Evolutionary conservation across 2,888 invertebrate genomes (phyloP).

Genomic region (Diaperis boleti): DNA sequence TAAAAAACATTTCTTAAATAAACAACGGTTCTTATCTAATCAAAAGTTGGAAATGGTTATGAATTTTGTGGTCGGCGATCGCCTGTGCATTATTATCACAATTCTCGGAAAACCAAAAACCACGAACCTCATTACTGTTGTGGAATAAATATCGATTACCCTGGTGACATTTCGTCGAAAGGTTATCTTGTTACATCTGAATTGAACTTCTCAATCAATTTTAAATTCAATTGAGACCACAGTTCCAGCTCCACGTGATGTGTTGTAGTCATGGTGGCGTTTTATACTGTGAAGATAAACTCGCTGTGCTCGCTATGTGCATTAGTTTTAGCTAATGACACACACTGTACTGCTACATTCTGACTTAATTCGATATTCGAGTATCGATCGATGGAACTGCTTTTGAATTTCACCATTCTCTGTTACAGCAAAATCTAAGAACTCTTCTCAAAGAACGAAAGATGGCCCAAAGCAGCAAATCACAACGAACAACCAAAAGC

Average conservation of each 20-base stretch:
- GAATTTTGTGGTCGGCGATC: background rate
- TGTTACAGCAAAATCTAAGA: conserved; percentile 62
- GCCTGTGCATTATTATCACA: background rate
- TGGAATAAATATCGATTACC: background rate
- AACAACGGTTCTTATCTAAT: too few species aligned
- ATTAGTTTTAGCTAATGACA: conserved; percentile 45
- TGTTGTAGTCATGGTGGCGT: conserved; percentile 51
- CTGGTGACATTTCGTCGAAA: background rate
- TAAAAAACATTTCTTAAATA: too few species aligned
- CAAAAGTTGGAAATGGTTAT: too few species aligned
- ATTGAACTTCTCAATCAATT: background rate
- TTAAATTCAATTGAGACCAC: conserved; percentile 58
- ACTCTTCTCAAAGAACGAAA: conserved; percentile 55
- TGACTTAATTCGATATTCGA: too few species aligned
- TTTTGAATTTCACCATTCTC: too few species aligned
- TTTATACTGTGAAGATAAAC: conserved; percentile 52
- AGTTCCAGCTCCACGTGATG: conserved; percentile 55
- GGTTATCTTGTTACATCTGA: conserved; percentile 4
- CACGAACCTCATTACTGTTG: background rate
- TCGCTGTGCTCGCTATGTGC: conserved; percentile 54
- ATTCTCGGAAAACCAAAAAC: background rate
- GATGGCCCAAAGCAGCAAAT: conserved; percentile 47
- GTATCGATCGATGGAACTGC: too few species aligned
- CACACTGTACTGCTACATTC: conserved; percentile 52
- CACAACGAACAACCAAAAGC: conserved; percentile 39